Evolutionary conservation across 2,888 invertebrate genomes (phyloP).

Genomic region (Cheilosia vernalis): DNA sequence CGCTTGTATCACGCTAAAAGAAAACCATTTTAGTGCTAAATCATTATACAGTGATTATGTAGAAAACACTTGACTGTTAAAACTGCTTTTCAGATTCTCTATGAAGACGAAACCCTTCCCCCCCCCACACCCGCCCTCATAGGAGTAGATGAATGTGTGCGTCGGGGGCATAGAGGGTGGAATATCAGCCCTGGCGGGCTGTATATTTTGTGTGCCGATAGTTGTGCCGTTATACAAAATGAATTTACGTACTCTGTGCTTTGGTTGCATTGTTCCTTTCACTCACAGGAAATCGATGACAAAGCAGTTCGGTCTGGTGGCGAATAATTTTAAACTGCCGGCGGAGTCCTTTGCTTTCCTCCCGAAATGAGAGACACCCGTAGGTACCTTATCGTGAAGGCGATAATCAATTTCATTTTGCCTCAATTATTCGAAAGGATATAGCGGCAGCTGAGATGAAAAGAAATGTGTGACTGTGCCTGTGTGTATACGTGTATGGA

Average conservation of each 20-base stretch:
- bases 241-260: conserved; percentile 39
- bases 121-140: neutral
- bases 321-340: conserved; percentile 1
- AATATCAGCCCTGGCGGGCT: neutral
- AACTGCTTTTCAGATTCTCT: conserved; percentile 45
- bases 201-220: conserved; percentile 5
- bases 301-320: conserved; percentile 43
- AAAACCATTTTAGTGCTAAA: conserved; percentile 57
- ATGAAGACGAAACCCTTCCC: too few species aligned
- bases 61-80: conserved; percentile 67
- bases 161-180: neutral
- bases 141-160: neutral
- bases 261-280: conserved; percentile 51
- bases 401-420: conserved; percentile 61
- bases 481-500: conserved; percentile 2
- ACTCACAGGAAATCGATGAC: conserved; percentile 62
- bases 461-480: neutral
- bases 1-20: conserved; percentile 24
- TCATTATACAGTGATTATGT: conserved; percentile 70
- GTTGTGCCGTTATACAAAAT: conserved; percentile 7
- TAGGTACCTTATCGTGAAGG: neutral
- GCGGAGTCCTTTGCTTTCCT: conserved; percentile 13
- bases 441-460: neutral
- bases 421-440: conserved; percentile 36
- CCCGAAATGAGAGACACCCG: neutral